Conservation (phyloP, 1,140 invertebrate species). For the Drosophila tsacasi region DNA sequence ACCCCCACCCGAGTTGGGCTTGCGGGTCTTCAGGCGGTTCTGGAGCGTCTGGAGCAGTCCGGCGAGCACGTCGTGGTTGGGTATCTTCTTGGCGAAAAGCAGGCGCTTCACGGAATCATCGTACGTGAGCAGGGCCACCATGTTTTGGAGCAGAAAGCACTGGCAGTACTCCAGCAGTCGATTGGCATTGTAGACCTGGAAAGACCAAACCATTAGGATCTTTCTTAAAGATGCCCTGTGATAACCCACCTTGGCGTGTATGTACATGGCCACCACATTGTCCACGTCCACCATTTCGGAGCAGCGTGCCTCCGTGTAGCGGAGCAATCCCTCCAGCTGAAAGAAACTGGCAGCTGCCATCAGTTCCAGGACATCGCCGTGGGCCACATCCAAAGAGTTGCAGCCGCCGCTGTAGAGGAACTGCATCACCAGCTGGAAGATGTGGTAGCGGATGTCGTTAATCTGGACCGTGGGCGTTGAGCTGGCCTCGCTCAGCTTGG, state of each 20-base stretch:
- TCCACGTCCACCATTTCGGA: conserved; percentile 94
- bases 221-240: too few relatives aligned
- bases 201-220: background rate
- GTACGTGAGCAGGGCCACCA: conserved; percentile 96
- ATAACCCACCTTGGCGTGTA: conserved; percentile 92
- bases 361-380: conserved; percentile 93
- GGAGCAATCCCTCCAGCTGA: conserved; percentile 93
- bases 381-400: conserved; percentile 90
- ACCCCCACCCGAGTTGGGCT: conserved; percentile 57
- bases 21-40: conserved; percentile 89
- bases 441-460: conserved; percentile 96
- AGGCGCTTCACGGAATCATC: conserved; percentile 95
- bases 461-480: conserved; percentile 94
- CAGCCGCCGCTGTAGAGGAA: conserved; percentile 96
- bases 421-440: conserved; percentile 95
- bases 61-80: conserved; percentile 95
- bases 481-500: conserved; percentile 90
- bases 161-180: conserved; percentile 95
- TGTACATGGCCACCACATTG: conserved; percentile 96
- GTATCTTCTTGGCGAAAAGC: conserved; percentile 94
- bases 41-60: conserved; percentile 93
- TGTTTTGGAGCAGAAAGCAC: conserved; percentile 95
- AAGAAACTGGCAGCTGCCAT: conserved; percentile 97
- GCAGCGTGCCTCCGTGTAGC: conserved; percentile 94
- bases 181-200: conserved; percentile 93